A percentile compares a stretch with the other conserved stretches of the same genome.
Conservation (phyloP, 2,113 vertebrate species). For the Symphodus melops region DNA sequence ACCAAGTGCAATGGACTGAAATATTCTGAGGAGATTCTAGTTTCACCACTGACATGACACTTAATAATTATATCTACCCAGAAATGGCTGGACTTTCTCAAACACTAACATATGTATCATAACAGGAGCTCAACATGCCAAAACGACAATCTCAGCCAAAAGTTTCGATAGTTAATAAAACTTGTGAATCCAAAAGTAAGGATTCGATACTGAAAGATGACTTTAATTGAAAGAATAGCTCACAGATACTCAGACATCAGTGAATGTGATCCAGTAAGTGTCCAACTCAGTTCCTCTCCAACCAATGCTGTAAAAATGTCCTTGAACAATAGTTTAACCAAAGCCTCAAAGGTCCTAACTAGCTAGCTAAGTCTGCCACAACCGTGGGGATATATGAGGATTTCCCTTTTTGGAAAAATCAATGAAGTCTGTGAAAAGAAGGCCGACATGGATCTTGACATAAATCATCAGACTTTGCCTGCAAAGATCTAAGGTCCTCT, state of each 20-base stretch:
- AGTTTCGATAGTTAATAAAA: neutral
- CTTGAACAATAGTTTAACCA: neutral
- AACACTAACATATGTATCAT: neutral
- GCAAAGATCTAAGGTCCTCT: slow-evolving; percentile 47
- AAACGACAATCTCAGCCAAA: neutral
- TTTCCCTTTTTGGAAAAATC: slow-evolving; percentile 29
- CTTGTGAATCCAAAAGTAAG: neutral
- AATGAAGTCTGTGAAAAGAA: slow-evolving; percentile 27
- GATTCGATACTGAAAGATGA: neutral
- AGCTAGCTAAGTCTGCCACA: neutral
- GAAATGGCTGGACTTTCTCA: no score
- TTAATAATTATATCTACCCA: neutral
- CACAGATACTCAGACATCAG: no score
- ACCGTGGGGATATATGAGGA: slow-evolving; percentile 7
- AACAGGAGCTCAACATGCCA: neutral
- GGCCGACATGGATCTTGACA: slow-evolving; percentile 44
- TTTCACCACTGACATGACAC: neutral
- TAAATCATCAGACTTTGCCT: slow-evolving; percentile 43
- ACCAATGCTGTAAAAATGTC: slow-evolving; percentile 1
- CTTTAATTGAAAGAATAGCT: neutral
- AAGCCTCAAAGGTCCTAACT: neutral
- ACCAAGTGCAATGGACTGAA: neutral
- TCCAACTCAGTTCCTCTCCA: neutral
- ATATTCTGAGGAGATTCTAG: neutral
- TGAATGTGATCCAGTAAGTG: neutral